Conservation (phyloP, 2,113 vertebrate species). For the Pituophis catenifer region DNA sequence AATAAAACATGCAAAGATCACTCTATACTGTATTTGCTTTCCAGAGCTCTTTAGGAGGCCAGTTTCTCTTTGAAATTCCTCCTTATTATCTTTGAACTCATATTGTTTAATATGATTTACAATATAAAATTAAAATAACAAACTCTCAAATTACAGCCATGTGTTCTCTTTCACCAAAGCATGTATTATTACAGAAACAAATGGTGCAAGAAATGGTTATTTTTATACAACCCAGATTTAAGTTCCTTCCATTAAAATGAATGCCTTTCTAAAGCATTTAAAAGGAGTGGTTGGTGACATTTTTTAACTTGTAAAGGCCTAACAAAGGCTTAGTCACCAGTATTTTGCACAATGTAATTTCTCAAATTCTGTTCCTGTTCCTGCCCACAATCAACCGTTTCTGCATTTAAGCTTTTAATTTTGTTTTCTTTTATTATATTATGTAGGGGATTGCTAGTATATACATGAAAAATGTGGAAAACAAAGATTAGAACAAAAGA, state of each 20-base stretch:
- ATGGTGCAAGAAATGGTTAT: constrained; percentile 41
- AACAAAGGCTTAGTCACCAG: constrained; percentile 41
- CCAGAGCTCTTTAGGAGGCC: background rate
- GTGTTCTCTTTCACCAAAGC: background rate
- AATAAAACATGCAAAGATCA: background rate
- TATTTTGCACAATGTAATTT: constrained; percentile 46
- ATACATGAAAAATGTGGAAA: background rate
- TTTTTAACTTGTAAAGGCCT: constrained; percentile 47
- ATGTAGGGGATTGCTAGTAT: background rate
- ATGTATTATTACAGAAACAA: constrained; percentile 2
- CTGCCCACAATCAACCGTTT: background rate
- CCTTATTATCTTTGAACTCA: background rate
- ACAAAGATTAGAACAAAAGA: background rate
- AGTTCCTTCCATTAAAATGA: constrained; percentile 59
- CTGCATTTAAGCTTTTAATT: constrained; percentile 20
- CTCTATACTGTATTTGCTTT: background rate
- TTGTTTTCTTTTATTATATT: constrained; percentile 3
- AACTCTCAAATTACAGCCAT: constrained; percentile 1
- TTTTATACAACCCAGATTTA: constrained; percentile 40
- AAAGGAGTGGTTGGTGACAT: constrained; percentile 46
- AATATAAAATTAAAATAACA: background rate
- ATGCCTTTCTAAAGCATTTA: constrained; percentile 35
- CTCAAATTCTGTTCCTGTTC: constrained; percentile 36
- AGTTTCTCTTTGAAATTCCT: background rate
- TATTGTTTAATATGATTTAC: background rate